A percentile compares a stretch with the other conserved stretches of the same genome.
phyloP scores from a whole-genome alignment of 2,113 vertebrate species.

The Podarcis muralis region DNA sequence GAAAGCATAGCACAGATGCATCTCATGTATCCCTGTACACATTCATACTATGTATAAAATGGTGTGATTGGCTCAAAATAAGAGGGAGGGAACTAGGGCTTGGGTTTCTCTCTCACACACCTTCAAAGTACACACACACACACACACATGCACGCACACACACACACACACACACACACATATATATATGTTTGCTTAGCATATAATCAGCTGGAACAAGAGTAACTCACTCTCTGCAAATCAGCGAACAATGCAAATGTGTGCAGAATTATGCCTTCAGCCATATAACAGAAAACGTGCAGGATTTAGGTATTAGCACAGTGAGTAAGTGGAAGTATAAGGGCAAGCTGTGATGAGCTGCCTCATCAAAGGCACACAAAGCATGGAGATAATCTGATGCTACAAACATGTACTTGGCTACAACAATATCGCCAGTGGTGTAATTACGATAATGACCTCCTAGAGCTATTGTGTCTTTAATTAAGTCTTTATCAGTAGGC shows the following conservation, averaged over 20 bases:
- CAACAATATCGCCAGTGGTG: constrained; percentile 71
- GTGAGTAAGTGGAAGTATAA: constrained; percentile 9
- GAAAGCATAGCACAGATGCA: not conserved
- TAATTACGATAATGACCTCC: constrained; percentile 80
- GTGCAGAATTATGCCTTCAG: constrained; percentile 25
- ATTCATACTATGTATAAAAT: not conserved
- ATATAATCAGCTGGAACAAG: not conserved
- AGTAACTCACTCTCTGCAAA: not conserved
- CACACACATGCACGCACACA: too few species aligned
- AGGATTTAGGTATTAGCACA: not conserved
- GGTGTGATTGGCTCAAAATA: not conserved
- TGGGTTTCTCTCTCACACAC: not conserved
- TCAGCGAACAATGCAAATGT: not conserved
- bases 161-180: too few species aligned
- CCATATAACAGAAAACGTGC: constrained; percentile 33
- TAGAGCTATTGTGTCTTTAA: constrained; percentile 82
- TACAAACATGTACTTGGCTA: constrained; percentile 64
- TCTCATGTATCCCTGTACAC: not conserved
- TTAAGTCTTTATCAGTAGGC: constrained; percentile 80
- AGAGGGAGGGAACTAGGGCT: not conserved
- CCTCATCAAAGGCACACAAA: constrained; percentile 58
- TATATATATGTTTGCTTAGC: not conserved
- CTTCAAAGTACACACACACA: too few species aligned
- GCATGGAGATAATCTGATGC: constrained; percentile 52
- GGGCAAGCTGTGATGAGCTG: constrained; percentile 36